These are phyloP conservation scores for Vulpes ferrilata DNA, from an alignment of 2,113 vertebrate genomes.

Conservation along the genomic window DNA sequence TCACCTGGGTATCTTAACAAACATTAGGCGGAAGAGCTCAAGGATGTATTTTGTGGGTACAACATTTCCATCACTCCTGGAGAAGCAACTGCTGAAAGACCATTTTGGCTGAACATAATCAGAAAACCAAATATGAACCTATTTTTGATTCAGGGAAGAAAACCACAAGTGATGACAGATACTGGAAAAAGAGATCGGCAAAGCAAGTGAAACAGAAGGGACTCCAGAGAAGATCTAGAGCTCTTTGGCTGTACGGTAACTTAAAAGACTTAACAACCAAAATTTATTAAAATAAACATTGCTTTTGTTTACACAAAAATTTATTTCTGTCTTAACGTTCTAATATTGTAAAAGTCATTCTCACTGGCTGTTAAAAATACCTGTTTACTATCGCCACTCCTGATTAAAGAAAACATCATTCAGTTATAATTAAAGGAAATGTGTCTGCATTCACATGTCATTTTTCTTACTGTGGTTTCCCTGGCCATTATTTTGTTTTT, in stretches of 20 bases:
- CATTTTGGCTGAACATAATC: background rate
- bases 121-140: background rate
- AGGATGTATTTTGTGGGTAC: background rate
- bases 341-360: background rate
- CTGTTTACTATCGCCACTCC: background rate
- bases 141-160: slow-evolving; percentile 31
- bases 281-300: background rate
- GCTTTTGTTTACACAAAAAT: background rate
- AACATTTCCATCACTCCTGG: background rate
- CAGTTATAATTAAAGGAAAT: slow-evolving; percentile 56
- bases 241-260: background rate
- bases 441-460: background rate
- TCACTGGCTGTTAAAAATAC: background rate
- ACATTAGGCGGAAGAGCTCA: background rate
- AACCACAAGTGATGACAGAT: background rate
- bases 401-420: background rate
- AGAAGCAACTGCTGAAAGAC: background rate
- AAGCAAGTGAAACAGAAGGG: background rate
- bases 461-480: background rate
- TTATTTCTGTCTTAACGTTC: background rate
- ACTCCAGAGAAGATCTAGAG: background rate
- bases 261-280: slow-evolving; percentile 3
- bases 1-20: background rate
- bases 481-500: background rate
- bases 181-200: background rate